Evolutionary conservation across 2,888 invertebrate species (phyloP), one percentile per base, ranked within the genome.

Genomic region (Sesia apiformis): DNA sequence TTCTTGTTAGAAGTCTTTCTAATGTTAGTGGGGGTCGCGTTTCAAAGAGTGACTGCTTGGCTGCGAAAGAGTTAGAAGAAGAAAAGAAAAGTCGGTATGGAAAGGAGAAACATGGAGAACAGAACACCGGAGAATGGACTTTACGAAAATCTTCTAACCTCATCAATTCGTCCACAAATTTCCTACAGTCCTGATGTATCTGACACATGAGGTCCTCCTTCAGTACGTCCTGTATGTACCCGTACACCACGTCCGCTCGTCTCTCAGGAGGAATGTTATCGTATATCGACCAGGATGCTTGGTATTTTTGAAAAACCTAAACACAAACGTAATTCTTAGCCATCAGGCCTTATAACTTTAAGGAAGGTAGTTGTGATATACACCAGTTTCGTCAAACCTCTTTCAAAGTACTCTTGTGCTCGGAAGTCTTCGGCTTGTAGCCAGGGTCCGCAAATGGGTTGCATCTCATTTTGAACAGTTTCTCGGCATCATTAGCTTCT

Each of bases 151-250:
- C n/a, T 23, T 42, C 5, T 42, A 39, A 40, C 80, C 76, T 74
- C 78, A 78, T 78, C 3, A 80, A 56, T 39, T 75, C 72, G 49
- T 80, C 80, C 0, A 80, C 72, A 38, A 59, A 61, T 3, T 53
- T 54, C 55, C 78, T 66, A 52, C 72, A 75, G 0, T 79, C 79
- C 6, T 58, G 41, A 50, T 81, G 74, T 6, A 81, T 56, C 5
- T 70, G 58, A 3, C 54, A 54, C 80, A 79, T 76, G 8, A 81
- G 39, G 0, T 78, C 78, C 40, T 79, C 79, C 3, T 68, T 67
- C 0, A 81, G 53, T 0, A 78, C 39, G 0, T 66, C 56, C 41
- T 69, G 57, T 60, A 79, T 59, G 57, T 67, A 81, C 0, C 80
- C 80, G 38, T 71, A 76, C 0, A 78, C 54, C 0, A 62, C 55